Percentiles rank a stretch among this genome's conserved stretches.
These are phyloP conservation scores for Lydus trimaculatus DNA, from an alignment of 2,888 invertebrate species.

Conservation along the genomic window DNA sequence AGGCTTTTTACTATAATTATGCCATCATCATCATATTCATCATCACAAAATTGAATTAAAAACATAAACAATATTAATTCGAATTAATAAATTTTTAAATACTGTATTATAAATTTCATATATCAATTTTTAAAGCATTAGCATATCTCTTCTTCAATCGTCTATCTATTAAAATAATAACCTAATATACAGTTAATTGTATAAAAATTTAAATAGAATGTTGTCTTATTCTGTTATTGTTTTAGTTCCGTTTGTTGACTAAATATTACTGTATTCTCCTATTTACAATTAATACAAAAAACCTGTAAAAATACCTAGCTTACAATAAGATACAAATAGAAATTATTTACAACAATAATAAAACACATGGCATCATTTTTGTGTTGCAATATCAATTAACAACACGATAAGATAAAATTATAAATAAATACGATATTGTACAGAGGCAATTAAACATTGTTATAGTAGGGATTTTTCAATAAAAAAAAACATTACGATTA, in stretches of 20 bases:
- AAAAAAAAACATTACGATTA: not conserved
- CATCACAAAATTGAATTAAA: not conserved
- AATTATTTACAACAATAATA: not conserved
- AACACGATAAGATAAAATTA: not conserved
- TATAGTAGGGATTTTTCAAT: not conserved
- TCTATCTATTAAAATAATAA: not conserved
- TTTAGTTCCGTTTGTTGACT: no score
- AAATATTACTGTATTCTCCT: not conserved
- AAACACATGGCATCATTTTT: not conserved
- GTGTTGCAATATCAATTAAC: not conserved
- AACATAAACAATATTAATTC: not conserved
- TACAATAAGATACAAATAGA: not conserved
- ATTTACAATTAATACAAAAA: conserved; percentile 11
- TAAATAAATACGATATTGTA: not conserved
- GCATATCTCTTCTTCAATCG: not conserved
- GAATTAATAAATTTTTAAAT: not conserved
- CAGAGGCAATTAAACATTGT: not conserved
- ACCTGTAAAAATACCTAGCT: conserved; percentile 2
- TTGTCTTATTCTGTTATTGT: not conserved
- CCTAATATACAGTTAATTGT: conserved; percentile 5
- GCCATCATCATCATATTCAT: no score
- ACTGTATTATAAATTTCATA: no score
- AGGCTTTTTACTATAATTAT: conserved; percentile 9
- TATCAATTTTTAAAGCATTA: conserved; percentile 1
- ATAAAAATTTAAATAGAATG: conserved; percentile 9